Conservation (phyloP, 1,140 invertebrate species). For the Pogonognathellus flavescens region DNA sequence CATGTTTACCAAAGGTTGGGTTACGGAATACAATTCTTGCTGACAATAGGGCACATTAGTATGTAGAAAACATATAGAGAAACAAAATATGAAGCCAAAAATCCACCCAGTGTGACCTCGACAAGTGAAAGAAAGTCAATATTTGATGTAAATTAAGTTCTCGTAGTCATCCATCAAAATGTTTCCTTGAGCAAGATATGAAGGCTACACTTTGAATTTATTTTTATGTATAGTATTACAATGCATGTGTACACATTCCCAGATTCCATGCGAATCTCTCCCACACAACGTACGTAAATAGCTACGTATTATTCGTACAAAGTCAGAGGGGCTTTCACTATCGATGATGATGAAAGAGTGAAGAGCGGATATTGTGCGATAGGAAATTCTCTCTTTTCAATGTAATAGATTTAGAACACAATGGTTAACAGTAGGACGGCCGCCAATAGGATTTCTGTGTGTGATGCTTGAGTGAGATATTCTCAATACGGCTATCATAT, state of each 20-base stretch:
- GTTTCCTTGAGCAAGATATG: slow-evolving; percentile 27
- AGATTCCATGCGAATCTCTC: not conserved
- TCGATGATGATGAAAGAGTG: not conserved
- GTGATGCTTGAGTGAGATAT: not conserved
- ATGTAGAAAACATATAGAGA: too few species aligned
- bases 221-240: not conserved
- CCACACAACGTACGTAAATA: too few species aligned
- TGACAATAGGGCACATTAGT: too few species aligned
- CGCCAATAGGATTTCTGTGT: not conserved
- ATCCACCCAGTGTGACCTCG: slow-evolving; percentile 14
- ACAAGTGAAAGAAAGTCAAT: slow-evolving; percentile 44
- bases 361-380: slow-evolving; percentile 1
- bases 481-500: not conserved
- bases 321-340: not conserved
- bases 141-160: slow-evolving; percentile 44
- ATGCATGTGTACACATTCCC: too few species aligned
- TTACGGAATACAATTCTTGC: too few species aligned
- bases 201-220: not conserved
- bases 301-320: not conserved
- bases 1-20: too few species aligned
- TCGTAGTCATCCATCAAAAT: slow-evolving; percentile 42
- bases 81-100: too few species aligned
- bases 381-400: slow-evolving; percentile 32
- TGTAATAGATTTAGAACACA: slow-evolving; percentile 34
- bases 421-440: not conserved